Base-by-base conservation (phyloP, 2,888 invertebrate species). In the Metallyticus violacea region DNA sequence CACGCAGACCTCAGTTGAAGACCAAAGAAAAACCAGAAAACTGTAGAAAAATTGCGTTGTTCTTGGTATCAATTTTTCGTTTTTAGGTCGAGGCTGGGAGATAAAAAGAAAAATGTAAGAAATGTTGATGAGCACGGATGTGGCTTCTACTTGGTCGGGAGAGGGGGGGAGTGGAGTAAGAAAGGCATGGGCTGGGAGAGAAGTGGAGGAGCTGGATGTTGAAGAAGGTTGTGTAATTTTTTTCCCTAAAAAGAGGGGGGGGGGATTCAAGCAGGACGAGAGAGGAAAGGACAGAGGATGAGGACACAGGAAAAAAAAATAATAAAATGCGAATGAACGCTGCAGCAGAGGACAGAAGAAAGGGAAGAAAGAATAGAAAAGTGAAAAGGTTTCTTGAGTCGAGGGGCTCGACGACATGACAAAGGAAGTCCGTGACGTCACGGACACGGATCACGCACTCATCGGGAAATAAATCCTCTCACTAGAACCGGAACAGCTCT, bases 391-490 rank as follows among this genome's bases (percentile, higher is more conserved):
- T 81, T 81, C 81, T 81, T 30, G 81, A 81, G 81, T 81, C 40
- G 81, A 62, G 40, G 40, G 15, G 40, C 40, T 62, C 40, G 40
- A n/a, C n/a, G n/a, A 81, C 81, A n/a, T 81, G 81, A 81, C 81
- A 81, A 81, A 28, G 40, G 81, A 81, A 81, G 81, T 81, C 29
- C 81, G 40, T 81, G 81, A 81, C 81, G 81, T 81, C 81, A 81
- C 81, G 29, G 81, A 81, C 81, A 81, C 29, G 29, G 81, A 81
- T 81, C 81, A 81, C 30, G 40, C 40, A 40, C 81, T 81, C 81
- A 81, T 81, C 81, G 29, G 81, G 29, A 81, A 81, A 81, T 81
- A 81, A 81, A 81, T 40, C 40, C 81, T 81, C 29, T 30, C 29
- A 9, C 6, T 15, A 29, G 28, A n/a, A n/a, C 40, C 28, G 81